A percentile compares a stretch with the other conserved stretches of the same genome.
These are phyloP conservation scores for Lordiphosa stackelbergi DNA, from an alignment of 1,140 invertebrate genomes.

Conservation along the genomic window DNA sequence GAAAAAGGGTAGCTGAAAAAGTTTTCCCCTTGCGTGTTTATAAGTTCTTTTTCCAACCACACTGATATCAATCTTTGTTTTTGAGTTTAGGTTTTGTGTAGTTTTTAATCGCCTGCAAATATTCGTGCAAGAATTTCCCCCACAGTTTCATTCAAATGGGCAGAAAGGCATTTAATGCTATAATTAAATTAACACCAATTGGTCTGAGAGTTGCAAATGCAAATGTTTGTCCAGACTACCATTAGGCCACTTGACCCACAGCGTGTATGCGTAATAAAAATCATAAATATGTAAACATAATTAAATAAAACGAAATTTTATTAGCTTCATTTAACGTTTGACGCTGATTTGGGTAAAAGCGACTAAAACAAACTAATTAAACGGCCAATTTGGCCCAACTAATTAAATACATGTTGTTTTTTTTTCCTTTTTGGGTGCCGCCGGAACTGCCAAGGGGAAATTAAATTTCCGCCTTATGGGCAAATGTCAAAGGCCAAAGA, in stretches of 20 bases:
- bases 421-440: not conserved
- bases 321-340: constrained; percentile 22
- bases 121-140: constrained; percentile 38
- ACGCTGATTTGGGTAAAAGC: not conserved
- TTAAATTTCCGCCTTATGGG: too few species aligned
- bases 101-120: constrained; percentile 28
- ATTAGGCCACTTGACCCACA: constrained; percentile 21
- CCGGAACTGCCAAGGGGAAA: too few species aligned
- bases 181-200: constrained; percentile 53
- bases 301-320: constrained; percentile 25
- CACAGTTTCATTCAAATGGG: not conserved
- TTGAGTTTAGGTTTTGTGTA: constrained; percentile 8
- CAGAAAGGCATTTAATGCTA: constrained; percentile 5
- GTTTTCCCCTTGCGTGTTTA: constrained; percentile 44
- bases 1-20: constrained; percentile 13
- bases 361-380: constrained; percentile 3
- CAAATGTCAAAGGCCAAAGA: too few species aligned
- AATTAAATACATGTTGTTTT: too few species aligned
- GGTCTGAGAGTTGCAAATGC: not conserved
- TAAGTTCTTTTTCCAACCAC: constrained; percentile 15
- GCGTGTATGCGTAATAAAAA: not conserved
- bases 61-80: constrained; percentile 19
- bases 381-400: not conserved
- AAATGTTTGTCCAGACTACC: constrained; percentile 11
- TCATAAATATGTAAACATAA: constrained; percentile 29